These are phyloP conservation scores for Syndactyla subalaris DNA, from an alignment of 2,797 vertebrate species.

Conservation along the genomic window DNA sequence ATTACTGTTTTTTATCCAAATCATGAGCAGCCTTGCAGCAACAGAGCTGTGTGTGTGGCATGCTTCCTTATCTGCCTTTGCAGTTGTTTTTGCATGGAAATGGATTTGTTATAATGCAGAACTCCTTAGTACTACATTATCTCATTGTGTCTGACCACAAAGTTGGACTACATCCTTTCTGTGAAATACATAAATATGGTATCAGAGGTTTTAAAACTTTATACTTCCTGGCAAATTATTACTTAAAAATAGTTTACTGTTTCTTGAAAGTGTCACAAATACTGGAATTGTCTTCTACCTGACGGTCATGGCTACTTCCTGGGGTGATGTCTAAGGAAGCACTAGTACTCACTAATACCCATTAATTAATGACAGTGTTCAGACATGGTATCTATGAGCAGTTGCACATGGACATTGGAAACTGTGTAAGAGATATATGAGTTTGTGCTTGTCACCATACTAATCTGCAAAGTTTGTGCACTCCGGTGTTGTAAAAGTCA, in stretches of 20 bases:
- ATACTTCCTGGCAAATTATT: not conserved
- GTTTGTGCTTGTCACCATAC: not conserved
- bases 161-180: not conserved
- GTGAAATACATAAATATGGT: not conserved
- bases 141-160: not conserved
- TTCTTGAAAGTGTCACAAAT: not conserved
- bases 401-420: not conserved
- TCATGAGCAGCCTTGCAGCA: not conserved
- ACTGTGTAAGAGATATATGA: not conserved
- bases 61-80: not conserved
- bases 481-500: not conserved
- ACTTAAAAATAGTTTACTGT: not conserved
- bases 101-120: not conserved
- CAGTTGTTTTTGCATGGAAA: not conserved
- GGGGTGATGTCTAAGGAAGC: not conserved
- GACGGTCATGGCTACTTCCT: not conserved
- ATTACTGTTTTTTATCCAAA: not conserved
- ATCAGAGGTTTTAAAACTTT: not conserved
- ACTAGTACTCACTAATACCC: not conserved
- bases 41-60: not conserved
- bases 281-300: fast-evolving
- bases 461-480: not conserved
- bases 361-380: not conserved
- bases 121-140: not conserved
- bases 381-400: not conserved